Conservation (phyloP, 2,113 vertebrate genomes). For the Dromas ardeola region DNA sequence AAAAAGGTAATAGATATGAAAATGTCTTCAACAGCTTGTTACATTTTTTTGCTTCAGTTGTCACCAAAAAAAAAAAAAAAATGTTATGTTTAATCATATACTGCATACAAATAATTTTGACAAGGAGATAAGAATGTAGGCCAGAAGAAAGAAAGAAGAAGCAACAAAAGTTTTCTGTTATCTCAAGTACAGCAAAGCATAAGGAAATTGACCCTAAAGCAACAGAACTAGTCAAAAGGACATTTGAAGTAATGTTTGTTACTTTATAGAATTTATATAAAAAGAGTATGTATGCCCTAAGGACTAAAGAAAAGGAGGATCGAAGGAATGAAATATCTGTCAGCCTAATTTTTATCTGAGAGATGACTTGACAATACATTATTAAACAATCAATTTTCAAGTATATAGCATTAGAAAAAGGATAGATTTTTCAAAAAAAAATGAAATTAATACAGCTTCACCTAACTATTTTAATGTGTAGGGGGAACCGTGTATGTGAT, state of each 20-base stretch:
- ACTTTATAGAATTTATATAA: neutral
- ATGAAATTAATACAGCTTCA: neutral
- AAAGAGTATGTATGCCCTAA: neutral
- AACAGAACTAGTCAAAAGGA: conserved; percentile 16
- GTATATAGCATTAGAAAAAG: neutral
- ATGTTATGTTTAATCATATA: neutral
- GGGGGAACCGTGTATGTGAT: neutral
- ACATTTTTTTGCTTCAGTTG: neutral
- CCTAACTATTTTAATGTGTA: neutral
- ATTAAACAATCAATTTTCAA: neutral
- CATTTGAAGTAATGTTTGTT: neutral
- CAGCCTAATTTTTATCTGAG: neutral
- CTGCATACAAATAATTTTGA: neutral
- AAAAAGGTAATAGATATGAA: neutral
- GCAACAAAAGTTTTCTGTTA: neutral
- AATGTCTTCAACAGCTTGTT: neutral
- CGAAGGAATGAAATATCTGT: neutral
- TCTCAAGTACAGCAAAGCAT: neutral
- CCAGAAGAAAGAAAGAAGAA: neutral
- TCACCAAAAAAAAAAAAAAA: neutral
- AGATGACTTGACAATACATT: neutral
- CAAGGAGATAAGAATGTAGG: neutral
- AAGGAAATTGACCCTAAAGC: conserved; percentile 13
- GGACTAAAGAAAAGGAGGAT: neutral
- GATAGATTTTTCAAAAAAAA: neutral